Percentiles rank a stretch among this genome's conserved stretches.
These are phyloP conservation scores for Tetragonula carbonaria DNA, from an alignment of 2,888 invertebrate species.

Conservation along the genomic window DNA sequence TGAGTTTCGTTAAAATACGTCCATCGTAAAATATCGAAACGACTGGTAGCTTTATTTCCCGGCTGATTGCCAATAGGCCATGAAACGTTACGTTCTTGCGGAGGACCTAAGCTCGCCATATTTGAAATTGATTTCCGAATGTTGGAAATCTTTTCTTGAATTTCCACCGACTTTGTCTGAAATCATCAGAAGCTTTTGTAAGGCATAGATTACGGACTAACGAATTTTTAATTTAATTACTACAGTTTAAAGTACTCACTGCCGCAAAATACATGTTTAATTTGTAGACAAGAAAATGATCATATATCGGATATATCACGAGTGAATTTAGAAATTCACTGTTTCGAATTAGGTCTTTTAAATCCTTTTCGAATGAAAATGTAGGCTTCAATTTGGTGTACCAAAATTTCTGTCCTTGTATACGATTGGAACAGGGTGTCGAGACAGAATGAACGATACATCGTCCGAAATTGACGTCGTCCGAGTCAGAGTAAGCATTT, in stretches of 20 bases:
- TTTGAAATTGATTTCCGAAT: conserved; percentile 80
- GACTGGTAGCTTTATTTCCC: conserved; percentile 88
- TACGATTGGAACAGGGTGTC: conserved; percentile 85
- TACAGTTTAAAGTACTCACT: conserved; percentile 83
- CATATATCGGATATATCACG: conserved; percentile 88
- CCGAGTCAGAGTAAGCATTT: conserved; percentile 92
- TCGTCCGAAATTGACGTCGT: conserved; percentile 94
- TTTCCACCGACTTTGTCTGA: conserved; percentile 82
- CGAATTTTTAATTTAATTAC: conserved; percentile 52
- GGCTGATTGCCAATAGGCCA: conserved; percentile 92
- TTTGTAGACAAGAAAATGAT: conserved; percentile 87
- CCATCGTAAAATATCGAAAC: conserved; percentile 95
- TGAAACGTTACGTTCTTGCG: conserved; percentile 78
- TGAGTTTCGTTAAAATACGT: conserved; percentile 94
- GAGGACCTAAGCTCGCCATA: conserved; percentile 84
- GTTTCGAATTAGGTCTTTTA: conserved; percentile 82
- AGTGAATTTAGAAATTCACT: conserved; percentile 86
- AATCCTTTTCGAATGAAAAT: conserved; percentile 83
- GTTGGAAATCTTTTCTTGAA: conserved; percentile 35
- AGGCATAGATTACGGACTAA: not conserved
- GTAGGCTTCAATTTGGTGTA: conserved; percentile 69
- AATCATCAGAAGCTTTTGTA: conserved; percentile 38
- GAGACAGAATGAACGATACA: conserved; percentile 91
- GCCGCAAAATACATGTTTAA: conserved; percentile 90
- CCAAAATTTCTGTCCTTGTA: conserved; percentile 85